phyloP scores from a whole-genome alignment of 2,797 vertebrate genomes.

The Buphagus erythrorhynchus region DNA sequence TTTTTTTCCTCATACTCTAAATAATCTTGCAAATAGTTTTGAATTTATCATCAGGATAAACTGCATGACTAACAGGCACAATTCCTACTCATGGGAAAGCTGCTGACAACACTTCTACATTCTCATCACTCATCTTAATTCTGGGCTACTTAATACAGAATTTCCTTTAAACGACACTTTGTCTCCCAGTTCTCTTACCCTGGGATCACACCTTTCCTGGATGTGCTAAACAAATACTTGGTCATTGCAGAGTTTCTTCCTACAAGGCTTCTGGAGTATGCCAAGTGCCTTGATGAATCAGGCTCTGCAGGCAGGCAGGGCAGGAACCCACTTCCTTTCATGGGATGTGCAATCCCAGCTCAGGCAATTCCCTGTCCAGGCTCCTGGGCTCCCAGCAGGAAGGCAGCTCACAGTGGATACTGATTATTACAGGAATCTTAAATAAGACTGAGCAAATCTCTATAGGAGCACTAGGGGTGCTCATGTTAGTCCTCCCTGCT shows the following conservation, averaged over 20 bases:
- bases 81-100: background rate
- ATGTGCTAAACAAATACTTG: background rate
- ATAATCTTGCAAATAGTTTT: slow-evolving; percentile 14
- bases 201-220: background rate
- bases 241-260: background rate
- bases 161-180: background rate
- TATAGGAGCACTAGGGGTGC: fast-evolving
- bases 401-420: background rate
- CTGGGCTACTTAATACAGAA: background rate
- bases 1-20: background rate
- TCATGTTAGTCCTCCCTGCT: background rate
- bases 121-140: slow-evolving; percentile 2
- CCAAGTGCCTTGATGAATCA: background rate
- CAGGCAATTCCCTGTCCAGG: background rate
- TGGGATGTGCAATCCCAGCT: background rate
- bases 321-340: background rate
- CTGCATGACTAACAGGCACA: background rate
- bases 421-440: background rate
- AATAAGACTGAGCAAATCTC: background rate
- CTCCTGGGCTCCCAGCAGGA: background rate
- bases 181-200: background rate
- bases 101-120: background rate
- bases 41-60: slow-evolving; percentile 31
- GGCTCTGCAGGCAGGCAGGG: background rate
- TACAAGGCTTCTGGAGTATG: background rate